phyloP scores from a whole-genome alignment of 2,113 vertebrate genomes.

The Melanostigma gelatinosum region DNA sequence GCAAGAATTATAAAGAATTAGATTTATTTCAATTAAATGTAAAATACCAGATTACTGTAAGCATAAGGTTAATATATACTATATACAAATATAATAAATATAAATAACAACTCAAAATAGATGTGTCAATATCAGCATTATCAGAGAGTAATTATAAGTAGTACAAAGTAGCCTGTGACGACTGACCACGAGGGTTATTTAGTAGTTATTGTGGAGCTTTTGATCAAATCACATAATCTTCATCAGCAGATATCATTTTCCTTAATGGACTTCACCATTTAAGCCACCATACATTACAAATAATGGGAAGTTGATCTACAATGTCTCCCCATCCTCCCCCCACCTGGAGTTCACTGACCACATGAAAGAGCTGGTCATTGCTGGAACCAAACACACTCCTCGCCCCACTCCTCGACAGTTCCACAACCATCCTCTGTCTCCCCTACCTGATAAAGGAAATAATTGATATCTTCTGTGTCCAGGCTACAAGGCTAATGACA shows the following conservation, averaged over 20 bases:
- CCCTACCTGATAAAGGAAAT: no score
- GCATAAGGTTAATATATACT: neutral
- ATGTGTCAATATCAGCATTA: neutral
- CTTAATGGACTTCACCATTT: neutral
- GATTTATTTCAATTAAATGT: neutral
- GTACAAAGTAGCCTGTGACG: neutral
- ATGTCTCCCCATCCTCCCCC: no score
- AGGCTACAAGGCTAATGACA: no score
- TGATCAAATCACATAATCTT: neutral
- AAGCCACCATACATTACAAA: neutral
- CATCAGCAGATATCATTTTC: neutral
- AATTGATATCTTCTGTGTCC: no score
- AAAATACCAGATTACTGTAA: neutral
- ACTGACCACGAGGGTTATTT: neutral
- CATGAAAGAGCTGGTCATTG: no score
- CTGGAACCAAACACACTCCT: no score
- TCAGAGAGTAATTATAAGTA: neutral
- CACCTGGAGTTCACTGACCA: no score
- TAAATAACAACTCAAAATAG: neutral
- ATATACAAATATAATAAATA: neutral
- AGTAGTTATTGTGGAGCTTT: neutral
- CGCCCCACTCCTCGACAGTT: no score
- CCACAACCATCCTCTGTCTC: no score
- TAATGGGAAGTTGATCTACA: neutral
- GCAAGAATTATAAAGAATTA: neutral